These are phyloP conservation scores for Drosophila biarmipes DNA, from an alignment of 1,140 invertebrate genomes.

Conservation along the genomic window DNA sequence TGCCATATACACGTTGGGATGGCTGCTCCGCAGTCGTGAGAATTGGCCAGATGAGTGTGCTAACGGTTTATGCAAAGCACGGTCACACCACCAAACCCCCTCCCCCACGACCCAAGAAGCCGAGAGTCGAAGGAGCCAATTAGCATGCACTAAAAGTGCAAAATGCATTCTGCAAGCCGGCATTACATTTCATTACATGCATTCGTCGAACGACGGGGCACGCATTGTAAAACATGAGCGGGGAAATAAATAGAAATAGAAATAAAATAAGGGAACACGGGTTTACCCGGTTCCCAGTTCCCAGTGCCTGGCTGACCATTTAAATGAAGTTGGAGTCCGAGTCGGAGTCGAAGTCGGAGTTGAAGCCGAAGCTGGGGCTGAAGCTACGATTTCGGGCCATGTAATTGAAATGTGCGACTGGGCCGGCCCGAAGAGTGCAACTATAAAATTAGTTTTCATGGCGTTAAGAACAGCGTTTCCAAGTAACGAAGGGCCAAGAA, in stretches of 20 bases:
- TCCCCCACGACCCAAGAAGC: neutral
- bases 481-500: conserved; percentile 46
- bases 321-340: conserved; percentile 74
- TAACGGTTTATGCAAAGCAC: conserved; percentile 70
- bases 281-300: neutral
- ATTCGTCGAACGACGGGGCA: conserved; percentile 55
- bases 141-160: conserved; percentile 79
- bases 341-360: too few relatives aligned
- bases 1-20: conserved; percentile 66
- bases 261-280: conserved; percentile 45
- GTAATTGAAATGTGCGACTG: conserved; percentile 72
- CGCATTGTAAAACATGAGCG: conserved; percentile 70
- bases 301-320: conserved; percentile 56
- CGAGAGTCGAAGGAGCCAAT: conserved; percentile 49
- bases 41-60: conserved; percentile 38
- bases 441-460: conserved; percentile 82
- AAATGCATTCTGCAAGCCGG: conserved; percentile 60
- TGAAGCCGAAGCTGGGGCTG: conserved; percentile 53
- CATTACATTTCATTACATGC: conserved; percentile 67
- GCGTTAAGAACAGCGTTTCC: conserved; percentile 77
- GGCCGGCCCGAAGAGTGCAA: conserved; percentile 45
- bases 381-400: conserved; percentile 22
- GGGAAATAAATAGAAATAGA: conserved; percentile 16
- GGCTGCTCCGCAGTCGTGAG: conserved; percentile 58
- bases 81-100: conserved; percentile 12